Percentiles rank a stretch among this genome's conserved stretches.
Evolutionary conservation across 2,113 vertebrate genomes (phyloP).

Genomic region (Oceanites oceanicus): DNA sequence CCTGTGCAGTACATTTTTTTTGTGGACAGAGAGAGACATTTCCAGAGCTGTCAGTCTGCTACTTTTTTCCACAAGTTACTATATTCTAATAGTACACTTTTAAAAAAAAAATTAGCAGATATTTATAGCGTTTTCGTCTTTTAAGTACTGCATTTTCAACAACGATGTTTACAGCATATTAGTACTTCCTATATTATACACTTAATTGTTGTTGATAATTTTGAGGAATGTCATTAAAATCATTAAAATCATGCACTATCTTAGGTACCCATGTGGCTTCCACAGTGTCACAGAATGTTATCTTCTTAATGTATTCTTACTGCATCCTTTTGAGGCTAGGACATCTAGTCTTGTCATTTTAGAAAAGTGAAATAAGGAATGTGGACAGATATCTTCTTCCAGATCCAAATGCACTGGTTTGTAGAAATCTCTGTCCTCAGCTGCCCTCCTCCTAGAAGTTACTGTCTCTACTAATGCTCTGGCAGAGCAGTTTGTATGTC

Average conservation of each 20-base stretch:
- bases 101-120: neutral
- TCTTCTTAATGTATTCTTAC: neutral
- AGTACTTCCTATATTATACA: neutral
- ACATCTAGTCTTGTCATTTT: neutral
- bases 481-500: neutral
- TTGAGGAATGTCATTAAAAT: neutral
- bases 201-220: neutral
- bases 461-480: neutral
- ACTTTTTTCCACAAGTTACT: constrained; percentile 16
- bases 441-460: neutral
- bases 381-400: neutral
- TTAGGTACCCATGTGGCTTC: neutral
- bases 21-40: constrained; percentile 39
- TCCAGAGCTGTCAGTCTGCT: constrained; percentile 14
- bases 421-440: constrained; percentile 2
- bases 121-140: neutral
- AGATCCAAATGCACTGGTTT: neutral
- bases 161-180: neutral
- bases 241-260: neutral
- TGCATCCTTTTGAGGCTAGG: neutral
- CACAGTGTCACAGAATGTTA: neutral
- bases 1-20: constrained; percentile 12
- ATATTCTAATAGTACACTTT: neutral
- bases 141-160: neutral
- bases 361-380: neutral